A percentile compares a stretch with the other conserved stretches of the same genome.
These are phyloP conservation scores for Muraenolepis orangiensis DNA, from an alignment of 2,797 vertebrate genomes.

Conservation along the genomic window DNA sequence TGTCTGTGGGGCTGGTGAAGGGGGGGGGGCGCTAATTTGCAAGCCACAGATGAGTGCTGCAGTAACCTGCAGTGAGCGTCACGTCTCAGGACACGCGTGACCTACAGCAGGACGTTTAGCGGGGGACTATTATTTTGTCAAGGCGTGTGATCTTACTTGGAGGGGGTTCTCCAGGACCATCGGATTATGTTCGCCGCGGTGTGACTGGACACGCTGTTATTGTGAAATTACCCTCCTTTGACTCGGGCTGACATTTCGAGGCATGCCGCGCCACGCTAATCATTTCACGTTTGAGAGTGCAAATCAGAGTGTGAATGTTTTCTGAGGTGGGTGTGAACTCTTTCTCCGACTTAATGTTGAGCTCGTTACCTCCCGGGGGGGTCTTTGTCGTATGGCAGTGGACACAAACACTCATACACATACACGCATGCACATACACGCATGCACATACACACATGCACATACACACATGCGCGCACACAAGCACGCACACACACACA, in stretches of 20 bases:
- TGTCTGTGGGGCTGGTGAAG: constrained; percentile 37
- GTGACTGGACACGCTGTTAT: not conserved
- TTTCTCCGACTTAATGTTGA: not conserved
- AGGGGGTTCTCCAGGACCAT: not conserved
- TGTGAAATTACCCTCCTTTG: not conserved
- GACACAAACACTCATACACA: not conserved
- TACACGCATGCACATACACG: too few species aligned
- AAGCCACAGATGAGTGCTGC: constrained; percentile 7
- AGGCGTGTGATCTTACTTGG: not conserved
- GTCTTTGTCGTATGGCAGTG: constrained; percentile 15
- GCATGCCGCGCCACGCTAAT: not conserved
- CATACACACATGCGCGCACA: too few species aligned
- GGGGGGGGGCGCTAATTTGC: too few species aligned
- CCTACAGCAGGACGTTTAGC: constrained; percentile 8
- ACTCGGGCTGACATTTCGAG: not conserved
- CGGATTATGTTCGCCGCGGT: not conserved
- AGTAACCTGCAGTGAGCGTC: constrained; percentile 1
- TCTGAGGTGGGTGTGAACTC: not conserved
- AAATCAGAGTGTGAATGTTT: not conserved
- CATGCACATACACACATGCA: too few species aligned
- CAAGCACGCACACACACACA: too few species aligned
- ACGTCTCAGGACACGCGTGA: constrained; percentile 6
- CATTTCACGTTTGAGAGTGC: not conserved
- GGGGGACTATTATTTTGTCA: constrained; percentile 19
- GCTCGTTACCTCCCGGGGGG: not conserved